Percentiles rank a stretch among this genome's conserved stretches.
These are phyloP conservation scores for Okapia johnstoni DNA, from an alignment of 2,113 vertebrate species.

Conservation along the genomic window DNA sequence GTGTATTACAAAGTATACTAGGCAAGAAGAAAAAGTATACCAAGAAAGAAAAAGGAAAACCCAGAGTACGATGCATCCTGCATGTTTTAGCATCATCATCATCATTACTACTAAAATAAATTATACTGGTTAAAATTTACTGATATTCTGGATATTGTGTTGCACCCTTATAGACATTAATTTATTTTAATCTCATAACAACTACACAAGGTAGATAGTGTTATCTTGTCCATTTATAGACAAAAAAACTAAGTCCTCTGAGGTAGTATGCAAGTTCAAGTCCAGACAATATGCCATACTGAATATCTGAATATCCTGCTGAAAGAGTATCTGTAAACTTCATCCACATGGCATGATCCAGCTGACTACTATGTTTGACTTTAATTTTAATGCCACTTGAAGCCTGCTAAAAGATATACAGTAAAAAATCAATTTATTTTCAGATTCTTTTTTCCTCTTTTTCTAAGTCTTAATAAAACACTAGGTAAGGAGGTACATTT, in stretches of 20 bases:
- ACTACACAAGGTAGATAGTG: neutral
- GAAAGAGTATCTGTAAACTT: neutral
- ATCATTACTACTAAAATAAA: neutral
- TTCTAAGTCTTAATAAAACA: neutral
- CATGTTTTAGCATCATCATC: neutral
- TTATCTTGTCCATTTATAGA: neutral
- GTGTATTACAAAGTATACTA: neutral
- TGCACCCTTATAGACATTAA: neutral
- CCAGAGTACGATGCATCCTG: neutral
- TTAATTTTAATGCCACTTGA: neutral
- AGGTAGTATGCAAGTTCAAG: neutral
- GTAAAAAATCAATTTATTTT: neutral
- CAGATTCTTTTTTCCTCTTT: neutral
- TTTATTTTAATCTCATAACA: neutral
- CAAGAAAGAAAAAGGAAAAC: neutral
- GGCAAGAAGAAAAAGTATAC: neutral
- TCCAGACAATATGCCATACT: neutral
- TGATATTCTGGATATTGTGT: neutral
- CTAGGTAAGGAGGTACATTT: neutral
- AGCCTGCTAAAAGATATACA: neutral
- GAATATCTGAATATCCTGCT: neutral
- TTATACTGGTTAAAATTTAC: neutral
- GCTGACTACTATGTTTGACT: neutral
- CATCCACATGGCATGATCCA: neutral
- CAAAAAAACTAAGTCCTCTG: neutral